Conservation (phyloP, 2,888 invertebrate genomes). For the Nomada ruficornis region DNA sequence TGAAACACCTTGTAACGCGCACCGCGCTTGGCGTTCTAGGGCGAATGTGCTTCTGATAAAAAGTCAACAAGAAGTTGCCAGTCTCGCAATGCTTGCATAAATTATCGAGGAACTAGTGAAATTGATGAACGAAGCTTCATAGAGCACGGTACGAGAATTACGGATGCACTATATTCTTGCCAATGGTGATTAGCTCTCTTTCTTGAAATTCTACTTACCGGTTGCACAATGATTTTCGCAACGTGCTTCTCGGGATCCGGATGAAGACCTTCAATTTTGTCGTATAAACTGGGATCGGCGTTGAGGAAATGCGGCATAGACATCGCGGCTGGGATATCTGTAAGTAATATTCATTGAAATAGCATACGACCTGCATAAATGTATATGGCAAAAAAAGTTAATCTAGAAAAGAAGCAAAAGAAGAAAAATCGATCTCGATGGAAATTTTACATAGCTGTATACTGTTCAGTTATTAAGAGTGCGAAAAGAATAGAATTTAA, state of each 20-base stretch:
- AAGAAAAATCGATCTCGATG: no score
- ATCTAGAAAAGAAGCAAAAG: no score
- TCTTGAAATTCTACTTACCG: conserved; percentile 74
- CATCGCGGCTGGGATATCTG: conserved; percentile 83
- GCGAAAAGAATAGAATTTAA: no score
- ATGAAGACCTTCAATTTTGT: conserved; percentile 81
- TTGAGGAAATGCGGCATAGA: conserved; percentile 84
- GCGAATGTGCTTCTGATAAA: conserved; percentile 21
- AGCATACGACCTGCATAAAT: no score
- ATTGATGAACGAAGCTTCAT: not conserved
- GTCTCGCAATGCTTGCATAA: conserved; percentile 10
- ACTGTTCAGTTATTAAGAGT: not conserved
- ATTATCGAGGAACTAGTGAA: not conserved
- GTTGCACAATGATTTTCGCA: conserved; percentile 79
- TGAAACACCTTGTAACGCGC: conserved; percentile 18
- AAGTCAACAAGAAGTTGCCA: not conserved
- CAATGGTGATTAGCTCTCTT: not conserved
- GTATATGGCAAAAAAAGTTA: no score
- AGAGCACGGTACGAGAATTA: no score
- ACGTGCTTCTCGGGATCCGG: conserved; percentile 81
- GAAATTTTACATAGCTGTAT: not conserved
- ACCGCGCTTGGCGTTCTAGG: conserved; percentile 7
- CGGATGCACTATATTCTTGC: not conserved
- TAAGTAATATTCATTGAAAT: conserved; percentile 20
- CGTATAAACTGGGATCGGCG: conserved; percentile 80